Percentiles rank a stretch among this genome's conserved stretches.
phyloP scores from a whole-genome alignment of 2,113 vertebrate species.

The Sorex araneus region DNA sequence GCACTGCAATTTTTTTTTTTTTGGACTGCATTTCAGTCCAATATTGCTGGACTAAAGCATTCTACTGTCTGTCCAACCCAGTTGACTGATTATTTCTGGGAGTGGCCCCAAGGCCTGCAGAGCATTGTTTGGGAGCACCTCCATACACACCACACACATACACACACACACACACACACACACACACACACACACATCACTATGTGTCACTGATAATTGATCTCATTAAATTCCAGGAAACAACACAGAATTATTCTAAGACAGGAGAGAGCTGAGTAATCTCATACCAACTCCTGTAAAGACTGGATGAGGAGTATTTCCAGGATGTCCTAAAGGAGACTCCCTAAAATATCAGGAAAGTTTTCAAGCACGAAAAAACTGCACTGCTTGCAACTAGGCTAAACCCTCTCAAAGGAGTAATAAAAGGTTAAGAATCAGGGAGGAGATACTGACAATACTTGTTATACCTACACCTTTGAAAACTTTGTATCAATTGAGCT shows the following conservation, averaged over 20 bases:
- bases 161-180: no score
- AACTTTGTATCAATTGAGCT: slow-evolving; percentile 12
- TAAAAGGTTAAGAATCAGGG: neutral
- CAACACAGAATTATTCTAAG: neutral
- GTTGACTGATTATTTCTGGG: no score
- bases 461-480: neutral
- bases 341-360: neutral
- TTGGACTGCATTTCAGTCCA: no score
- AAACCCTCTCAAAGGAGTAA: neutral
- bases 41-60: no score
- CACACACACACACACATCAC: no score
- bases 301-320: neutral
- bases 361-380: neutral
- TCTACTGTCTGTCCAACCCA: no score
- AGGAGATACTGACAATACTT: neutral
- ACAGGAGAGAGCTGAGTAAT: neutral
- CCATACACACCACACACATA: no score
- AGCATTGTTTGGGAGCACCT: no score
- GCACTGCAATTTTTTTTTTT: no score
- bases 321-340: neutral
- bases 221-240: neutral
- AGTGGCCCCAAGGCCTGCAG: no score
- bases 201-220: no score
- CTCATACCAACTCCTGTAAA: neutral
- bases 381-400: neutral